Evolutionary conservation across 2,113 vertebrate species (phyloP).

Genomic region (Dinomys branickii): DNA sequence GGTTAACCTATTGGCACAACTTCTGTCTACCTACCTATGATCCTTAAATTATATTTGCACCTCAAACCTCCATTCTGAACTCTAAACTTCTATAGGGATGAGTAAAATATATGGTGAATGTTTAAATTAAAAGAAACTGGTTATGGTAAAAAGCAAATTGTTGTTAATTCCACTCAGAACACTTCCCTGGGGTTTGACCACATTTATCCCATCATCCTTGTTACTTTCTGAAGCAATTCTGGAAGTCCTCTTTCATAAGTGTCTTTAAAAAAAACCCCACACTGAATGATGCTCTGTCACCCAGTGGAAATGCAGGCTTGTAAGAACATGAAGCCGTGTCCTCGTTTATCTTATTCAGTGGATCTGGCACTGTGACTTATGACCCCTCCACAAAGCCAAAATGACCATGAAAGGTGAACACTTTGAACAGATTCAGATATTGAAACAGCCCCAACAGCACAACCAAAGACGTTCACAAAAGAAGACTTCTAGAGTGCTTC

Average conservation of each 20-base stretch:
- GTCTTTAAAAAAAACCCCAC: too few species aligned
- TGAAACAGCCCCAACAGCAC: background rate
- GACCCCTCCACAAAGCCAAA: background rate
- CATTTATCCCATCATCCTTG: background rate
- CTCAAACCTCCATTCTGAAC: background rate
- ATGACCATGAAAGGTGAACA: background rate
- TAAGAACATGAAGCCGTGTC: background rate
- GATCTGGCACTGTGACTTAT: background rate
- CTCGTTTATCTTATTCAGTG: background rate
- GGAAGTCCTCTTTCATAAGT: background rate
- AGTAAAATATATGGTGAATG: background rate
- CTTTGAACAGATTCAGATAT: background rate
- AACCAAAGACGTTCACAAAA: background rate
- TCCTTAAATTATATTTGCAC: background rate
- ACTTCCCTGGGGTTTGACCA: background rate
- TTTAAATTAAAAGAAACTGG: background rate
- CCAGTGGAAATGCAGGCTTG: background rate
- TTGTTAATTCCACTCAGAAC: background rate
- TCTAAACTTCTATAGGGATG: background rate
- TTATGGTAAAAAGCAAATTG: background rate
- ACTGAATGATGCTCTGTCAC: background rate
- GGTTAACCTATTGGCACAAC: background rate
- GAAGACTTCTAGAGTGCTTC: background rate
- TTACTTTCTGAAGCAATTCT: background rate
- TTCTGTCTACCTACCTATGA: background rate